Percentiles rank a stretch among this genome's conserved stretches.
These are phyloP conservation scores for Dromas ardeola DNA, from an alignment of 2,113 vertebrate species.

Conservation along the genomic window DNA sequence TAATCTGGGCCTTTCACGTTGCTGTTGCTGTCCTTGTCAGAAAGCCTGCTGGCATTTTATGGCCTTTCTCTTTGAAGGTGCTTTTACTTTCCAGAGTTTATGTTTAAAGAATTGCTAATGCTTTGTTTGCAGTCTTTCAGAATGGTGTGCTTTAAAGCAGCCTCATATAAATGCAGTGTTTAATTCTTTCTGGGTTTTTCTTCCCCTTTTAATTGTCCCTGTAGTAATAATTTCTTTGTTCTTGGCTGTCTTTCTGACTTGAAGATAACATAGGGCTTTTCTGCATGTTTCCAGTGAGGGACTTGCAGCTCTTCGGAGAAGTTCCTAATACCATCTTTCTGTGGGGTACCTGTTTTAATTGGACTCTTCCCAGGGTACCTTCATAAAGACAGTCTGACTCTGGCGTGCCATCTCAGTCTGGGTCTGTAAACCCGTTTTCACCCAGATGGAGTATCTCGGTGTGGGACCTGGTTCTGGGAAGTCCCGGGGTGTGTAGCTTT, in stretches of 20 bases:
- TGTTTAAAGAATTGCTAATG: slow-evolving; percentile 14
- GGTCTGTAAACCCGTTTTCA: background rate
- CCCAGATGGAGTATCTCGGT: background rate
- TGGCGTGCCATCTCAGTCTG: background rate
- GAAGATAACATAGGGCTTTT: background rate
- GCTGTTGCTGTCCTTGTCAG: slow-evolving; percentile 10
- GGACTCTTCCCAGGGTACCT: background rate
- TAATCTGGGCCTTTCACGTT: background rate
- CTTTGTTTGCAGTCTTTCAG: slow-evolving; percentile 5
- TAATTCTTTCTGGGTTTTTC: background rate
- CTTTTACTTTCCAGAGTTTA: slow-evolving; percentile 2
- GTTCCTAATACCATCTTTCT: background rate
- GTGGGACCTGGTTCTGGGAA: background rate
- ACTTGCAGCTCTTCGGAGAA: background rate
- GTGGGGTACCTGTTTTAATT: background rate
- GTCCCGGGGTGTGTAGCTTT: background rate
- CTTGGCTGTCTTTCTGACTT: background rate
- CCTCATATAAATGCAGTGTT: background rate
- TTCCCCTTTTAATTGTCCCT: background rate
- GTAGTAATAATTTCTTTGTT: background rate
- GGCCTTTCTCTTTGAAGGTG: slow-evolving; percentile 38
- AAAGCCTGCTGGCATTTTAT: slow-evolving; percentile 34
- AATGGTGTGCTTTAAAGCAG: background rate
- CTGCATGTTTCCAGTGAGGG: background rate
- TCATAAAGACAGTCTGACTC: background rate